These are phyloP conservation scores for Agraylea sexmaculata DNA, from an alignment of 1,140 invertebrate genomes.

Conservation along the genomic window DNA sequence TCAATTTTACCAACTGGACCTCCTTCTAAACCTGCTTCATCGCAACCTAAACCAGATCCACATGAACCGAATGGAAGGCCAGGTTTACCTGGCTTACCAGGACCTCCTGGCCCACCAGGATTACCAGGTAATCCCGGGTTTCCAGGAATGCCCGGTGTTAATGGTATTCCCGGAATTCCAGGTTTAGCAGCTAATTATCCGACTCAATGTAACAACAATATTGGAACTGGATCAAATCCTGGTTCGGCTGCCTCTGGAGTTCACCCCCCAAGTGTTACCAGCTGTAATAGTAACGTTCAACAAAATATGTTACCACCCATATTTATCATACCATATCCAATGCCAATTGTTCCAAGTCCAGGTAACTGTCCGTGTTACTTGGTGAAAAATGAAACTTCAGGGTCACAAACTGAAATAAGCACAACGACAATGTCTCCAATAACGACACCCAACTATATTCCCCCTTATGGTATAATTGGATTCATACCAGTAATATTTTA, in stretches of 20 bases:
- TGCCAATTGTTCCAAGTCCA: conserved; percentile 42
- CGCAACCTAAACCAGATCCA: not conserved
- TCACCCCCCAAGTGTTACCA: conserved; percentile 27
- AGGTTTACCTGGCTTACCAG: not conserved
- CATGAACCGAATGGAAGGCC: not conserved
- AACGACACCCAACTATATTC: conserved; percentile 30
- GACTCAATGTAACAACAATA: not conserved
- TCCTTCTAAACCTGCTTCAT: not conserved
- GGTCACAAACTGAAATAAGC: conserved; percentile 24
- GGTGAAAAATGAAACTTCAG: conserved; percentile 23
- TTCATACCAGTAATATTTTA: conserved; percentile 48
- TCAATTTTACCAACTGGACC: not conserved
- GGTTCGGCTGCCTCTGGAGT: conserved; percentile 29
- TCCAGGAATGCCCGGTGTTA: not conserved
- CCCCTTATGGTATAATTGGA: conserved; percentile 39
- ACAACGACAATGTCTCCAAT: conserved; percentile 21
- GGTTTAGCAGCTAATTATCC: conserved; percentile 1
- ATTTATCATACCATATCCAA: conserved; percentile 41
- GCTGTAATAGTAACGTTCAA: not conserved
- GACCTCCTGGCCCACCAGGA: conserved; percentile 2
- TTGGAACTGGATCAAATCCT: conserved; percentile 5
- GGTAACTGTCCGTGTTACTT: conserved; percentile 43
- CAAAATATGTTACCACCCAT: conserved; percentile 29
- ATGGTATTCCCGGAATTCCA: not conserved
- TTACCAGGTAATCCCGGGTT: not conserved